Conservation (phyloP, 2,113 vertebrate species). For the Laticauda laticaudata region DNA sequence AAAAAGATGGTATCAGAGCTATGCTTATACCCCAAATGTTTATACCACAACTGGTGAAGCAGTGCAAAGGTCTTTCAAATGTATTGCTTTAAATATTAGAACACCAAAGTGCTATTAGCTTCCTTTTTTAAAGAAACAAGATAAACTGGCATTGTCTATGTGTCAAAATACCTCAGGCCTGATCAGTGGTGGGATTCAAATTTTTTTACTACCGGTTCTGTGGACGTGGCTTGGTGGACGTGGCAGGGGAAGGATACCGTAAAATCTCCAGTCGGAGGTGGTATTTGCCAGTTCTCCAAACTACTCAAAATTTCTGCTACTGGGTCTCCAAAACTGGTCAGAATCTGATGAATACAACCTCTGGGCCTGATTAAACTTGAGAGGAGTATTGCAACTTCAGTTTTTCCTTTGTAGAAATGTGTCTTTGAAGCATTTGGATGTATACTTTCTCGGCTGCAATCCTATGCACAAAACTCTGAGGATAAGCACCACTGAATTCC, state of each 20-base stretch:
- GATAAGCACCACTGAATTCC: not conserved
- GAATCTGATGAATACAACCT: too few relatives aligned
- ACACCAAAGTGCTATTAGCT: not conserved
- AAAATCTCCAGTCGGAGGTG: too few relatives aligned
- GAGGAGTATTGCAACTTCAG: conserved; percentile 23
- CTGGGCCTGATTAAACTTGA: not conserved
- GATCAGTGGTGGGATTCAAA: too few relatives aligned
- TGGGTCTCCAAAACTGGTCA: too few relatives aligned
- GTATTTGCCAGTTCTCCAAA: too few relatives aligned
- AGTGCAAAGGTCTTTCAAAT: conserved; percentile 1
- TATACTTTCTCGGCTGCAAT: not conserved
- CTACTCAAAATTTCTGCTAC: too few relatives aligned
- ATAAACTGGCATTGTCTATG: not conserved
- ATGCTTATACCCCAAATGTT: conserved; percentile 7
- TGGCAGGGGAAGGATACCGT: too few relatives aligned
- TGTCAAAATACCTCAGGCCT: conserved; percentile 3
- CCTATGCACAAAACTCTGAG: not conserved
- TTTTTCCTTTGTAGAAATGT: conserved; percentile 22
- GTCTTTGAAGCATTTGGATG: conserved; percentile 18
- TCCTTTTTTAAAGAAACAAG: not conserved
- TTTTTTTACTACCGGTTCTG: too few relatives aligned
- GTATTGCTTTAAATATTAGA: not conserved
- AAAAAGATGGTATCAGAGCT: not conserved
- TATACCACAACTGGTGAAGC: not conserved
- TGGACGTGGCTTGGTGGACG: too few relatives aligned